Conservation (phyloP, 2,113 vertebrate genomes). For the Corydoras sp. region DNA sequence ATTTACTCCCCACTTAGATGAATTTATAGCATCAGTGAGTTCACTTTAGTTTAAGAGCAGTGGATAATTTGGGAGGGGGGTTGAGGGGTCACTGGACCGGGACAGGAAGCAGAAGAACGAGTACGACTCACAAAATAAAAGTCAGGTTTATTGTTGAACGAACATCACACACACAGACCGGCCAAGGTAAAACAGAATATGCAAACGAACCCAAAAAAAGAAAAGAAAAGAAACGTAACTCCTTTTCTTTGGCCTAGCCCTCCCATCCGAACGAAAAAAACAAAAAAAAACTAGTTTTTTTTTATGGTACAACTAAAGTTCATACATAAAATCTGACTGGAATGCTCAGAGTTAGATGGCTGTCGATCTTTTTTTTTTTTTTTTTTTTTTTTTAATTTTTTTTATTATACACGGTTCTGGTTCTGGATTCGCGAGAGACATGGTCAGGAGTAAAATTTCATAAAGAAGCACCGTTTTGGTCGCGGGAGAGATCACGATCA, state of each 20-base stretch:
- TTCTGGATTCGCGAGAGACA: constrained; percentile 78
- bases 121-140: constrained; percentile 79
- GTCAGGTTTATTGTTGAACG: constrained; percentile 80
- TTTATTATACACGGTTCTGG: constrained; percentile 66
- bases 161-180: constrained; percentile 74
- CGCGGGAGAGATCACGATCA: constrained; percentile 79
- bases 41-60: no score
- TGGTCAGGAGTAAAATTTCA: constrained; percentile 86
- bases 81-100: no score
- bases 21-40: no score
- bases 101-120: constrained; percentile 23
- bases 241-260: constrained; percentile 69
- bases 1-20: no score
- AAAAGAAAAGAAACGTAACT: constrained; percentile 57
- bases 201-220: constrained; percentile 51
- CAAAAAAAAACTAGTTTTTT: constrained; percentile 35
- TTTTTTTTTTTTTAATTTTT: constrained; percentile 18
- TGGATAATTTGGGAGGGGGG: no score
- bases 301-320: constrained; percentile 69
- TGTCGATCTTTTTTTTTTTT: constrained; percentile 48
- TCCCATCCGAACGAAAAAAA: constrained; percentile 63
- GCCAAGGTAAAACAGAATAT: constrained; percentile 66
- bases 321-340: constrained; percentile 88
- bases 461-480: constrained; percentile 78
- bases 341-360: constrained; percentile 85